Base-by-base conservation (phyloP, 2,113 vertebrate genomes). In the Psittacara wagleri region DNA sequence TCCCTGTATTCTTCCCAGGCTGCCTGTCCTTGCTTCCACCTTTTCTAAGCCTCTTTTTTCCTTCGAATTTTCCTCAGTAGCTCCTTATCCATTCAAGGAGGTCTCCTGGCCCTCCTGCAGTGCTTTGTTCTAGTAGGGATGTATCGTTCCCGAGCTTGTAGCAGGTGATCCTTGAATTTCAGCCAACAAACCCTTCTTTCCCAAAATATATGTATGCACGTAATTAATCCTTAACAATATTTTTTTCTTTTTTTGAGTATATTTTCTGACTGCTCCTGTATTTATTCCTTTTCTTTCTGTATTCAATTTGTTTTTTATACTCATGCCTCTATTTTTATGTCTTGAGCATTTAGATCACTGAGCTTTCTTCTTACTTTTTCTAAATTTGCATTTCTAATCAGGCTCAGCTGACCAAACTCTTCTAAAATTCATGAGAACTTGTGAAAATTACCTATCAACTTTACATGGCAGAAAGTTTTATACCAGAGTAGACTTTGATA, bases 231-330 rank as follows among this genome's bases (percentile, higher is more conserved):
- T 59, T 64, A 27, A 3, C 9, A 24, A 35, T 31, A 3, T 44
- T 19, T 35, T 20, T 14, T 15, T 10, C 19, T 9, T 6, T n/a
- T 49, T 49, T 12, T 5, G 0, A 39, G 4, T 4, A 1, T 84
- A 13, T 63, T 49, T 72, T 83, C 15, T 75, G 11, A 1, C 4
- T 57, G 25, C 5, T 68, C 4, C 11, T 77, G 2, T 54, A 11
- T 64, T 68, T 90, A 73, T 52, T 73, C 10, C 1, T 64, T 69
- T 41, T 84, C 54, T 77, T 46, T 51, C 43, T 74, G 10, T 63
- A 16, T 83, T 81, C 1, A 1, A 3, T 57, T 66, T 81, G 22
- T 41, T 75, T 10, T 57, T 84, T 20, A 28, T 24, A n/a, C 10
- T 2, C 2, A 27, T 81, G 10, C 6, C 16, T 39, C 29, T 68